Percentiles rank a stretch among this genome's conserved stretches.
Evolutionary conservation across 2,797 vertebrate genomes (phyloP).

Genomic region (Brachyalestes nurse): DNA sequence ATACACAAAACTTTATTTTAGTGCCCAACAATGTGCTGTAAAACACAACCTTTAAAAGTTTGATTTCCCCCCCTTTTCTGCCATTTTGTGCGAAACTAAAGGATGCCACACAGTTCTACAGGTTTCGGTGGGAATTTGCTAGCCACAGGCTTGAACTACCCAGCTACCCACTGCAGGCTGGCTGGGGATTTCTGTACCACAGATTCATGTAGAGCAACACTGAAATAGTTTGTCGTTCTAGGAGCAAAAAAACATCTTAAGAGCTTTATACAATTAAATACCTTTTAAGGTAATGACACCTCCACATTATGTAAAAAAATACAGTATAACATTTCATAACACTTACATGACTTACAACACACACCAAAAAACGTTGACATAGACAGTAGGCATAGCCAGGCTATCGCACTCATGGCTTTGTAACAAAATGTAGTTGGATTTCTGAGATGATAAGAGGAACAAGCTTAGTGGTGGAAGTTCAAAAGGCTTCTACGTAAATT

Average conservation of each 20-base stretch:
- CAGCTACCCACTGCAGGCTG: background rate
- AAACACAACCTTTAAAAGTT: conserved; percentile 23
- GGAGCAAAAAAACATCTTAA: conserved; percentile 31
- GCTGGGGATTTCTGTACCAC: conserved; percentile 14
- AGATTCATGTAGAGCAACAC: conserved; percentile 26
- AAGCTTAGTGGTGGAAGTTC: conserved; percentile 25
- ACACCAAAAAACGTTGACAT: conserved; percentile 18
- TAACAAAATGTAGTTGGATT: conserved; percentile 26
- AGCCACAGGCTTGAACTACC: background rate
- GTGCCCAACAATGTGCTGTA: background rate
- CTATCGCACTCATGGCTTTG: conserved; percentile 29
- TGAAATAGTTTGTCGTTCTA: conserved; percentile 30
- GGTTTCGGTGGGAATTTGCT: background rate
- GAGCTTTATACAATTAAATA: conserved; percentile 30
- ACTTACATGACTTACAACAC: conserved; percentile 11
- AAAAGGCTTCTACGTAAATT: conserved; percentile 17
- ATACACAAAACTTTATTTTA: background rate
- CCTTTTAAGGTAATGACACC: conserved; percentile 19
- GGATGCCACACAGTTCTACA: background rate
- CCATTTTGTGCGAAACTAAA: background rate
- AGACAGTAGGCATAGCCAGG: conserved; percentile 1
- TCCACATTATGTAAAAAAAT: conserved; percentile 35
- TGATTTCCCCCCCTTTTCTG: background rate
- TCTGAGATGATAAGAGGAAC: conserved; percentile 29
- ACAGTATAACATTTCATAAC: conserved; percentile 39